Percentiles rank a stretch among this genome's conserved stretches.
Conservation (phyloP, 2,797 vertebrate species). For the Melopsittacus undulatus region DNA sequence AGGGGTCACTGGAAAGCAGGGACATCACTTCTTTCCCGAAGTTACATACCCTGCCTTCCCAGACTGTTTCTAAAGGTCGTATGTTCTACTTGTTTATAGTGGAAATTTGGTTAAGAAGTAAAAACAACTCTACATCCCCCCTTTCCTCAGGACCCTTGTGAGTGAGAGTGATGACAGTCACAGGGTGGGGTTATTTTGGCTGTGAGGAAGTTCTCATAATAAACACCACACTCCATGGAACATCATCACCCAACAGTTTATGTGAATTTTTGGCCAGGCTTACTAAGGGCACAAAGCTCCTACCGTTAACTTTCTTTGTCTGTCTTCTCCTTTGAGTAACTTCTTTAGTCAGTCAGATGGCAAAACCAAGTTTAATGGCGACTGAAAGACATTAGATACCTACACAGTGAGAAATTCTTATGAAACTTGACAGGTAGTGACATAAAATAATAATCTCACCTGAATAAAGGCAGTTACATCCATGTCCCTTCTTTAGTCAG, state of each 20-base stretch:
- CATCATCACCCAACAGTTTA: background rate
- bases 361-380: background rate
- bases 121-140: background rate
- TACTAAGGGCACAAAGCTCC: background rate
- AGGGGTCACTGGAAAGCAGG: slow-evolving; percentile 59
- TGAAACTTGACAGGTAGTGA: background rate
- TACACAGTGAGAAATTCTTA: background rate
- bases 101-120: background rate
- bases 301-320: background rate
- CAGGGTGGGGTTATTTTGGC: background rate
- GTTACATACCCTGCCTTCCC: background rate
- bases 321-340: background rate
- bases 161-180: background rate
- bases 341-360: background rate
- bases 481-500: background rate
- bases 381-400: background rate
- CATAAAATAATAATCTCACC: background rate
- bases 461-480: background rate
- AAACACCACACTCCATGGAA: background rate
- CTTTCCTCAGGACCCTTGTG: background rate
- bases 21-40: background rate
- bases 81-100: background rate
- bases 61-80: background rate
- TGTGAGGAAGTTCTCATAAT: background rate
- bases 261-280: background rate